phyloP scores from a whole-genome alignment of 1,140 invertebrate species.

The Dendrolimus kikuchii region DNA sequence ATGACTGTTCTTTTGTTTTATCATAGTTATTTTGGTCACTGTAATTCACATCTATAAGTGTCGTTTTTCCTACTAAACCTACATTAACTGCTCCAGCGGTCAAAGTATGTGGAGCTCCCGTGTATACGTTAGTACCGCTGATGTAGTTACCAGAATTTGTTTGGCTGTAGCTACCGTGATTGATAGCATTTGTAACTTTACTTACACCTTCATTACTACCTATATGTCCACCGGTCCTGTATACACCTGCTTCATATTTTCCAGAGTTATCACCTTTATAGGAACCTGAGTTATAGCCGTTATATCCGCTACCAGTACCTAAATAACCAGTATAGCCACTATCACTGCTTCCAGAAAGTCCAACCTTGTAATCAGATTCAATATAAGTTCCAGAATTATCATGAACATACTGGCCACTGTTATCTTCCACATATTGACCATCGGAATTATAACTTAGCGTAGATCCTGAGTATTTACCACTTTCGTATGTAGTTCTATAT shows the following conservation, averaged over 20 bases:
- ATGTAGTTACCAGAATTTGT: slow-evolving; percentile 41
- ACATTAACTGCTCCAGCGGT: slow-evolving; percentile 67
- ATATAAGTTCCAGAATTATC: slow-evolving; percentile 50
- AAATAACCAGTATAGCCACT: slow-evolving; percentile 15
- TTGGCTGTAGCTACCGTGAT: slow-evolving; percentile 27
- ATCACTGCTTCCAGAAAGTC: slow-evolving; percentile 3
- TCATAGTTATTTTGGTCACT: slow-evolving; percentile 36
- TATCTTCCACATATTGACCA: slow-evolving; percentile 17
- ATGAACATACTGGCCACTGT: slow-evolving; percentile 36
- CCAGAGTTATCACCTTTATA: slow-evolving; percentile 31
- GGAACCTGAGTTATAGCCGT: slow-evolving; percentile 29
- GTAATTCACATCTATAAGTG: slow-evolving; percentile 50
- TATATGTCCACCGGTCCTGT: slow-evolving; percentile 27
- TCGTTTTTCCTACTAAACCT: slow-evolving; percentile 66
- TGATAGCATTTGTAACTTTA: slow-evolving; percentile 9
- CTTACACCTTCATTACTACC: slow-evolving; percentile 11
- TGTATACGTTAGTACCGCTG: slow-evolving; percentile 36
- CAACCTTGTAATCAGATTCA: slow-evolving; percentile 8
- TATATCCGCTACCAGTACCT: slow-evolving; percentile 21
- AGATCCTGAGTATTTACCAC: slow-evolving; percentile 7
- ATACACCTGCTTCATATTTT: slow-evolving; percentile 33
- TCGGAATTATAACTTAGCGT: neutral
- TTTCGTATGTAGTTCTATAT: slow-evolving; percentile 16
- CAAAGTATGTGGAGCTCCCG: slow-evolving; percentile 51
- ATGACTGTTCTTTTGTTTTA: slow-evolving; percentile 6